Conservation (phyloP, 1,140 invertebrate genomes). For the Eupristina koningsbergeri region DNA sequence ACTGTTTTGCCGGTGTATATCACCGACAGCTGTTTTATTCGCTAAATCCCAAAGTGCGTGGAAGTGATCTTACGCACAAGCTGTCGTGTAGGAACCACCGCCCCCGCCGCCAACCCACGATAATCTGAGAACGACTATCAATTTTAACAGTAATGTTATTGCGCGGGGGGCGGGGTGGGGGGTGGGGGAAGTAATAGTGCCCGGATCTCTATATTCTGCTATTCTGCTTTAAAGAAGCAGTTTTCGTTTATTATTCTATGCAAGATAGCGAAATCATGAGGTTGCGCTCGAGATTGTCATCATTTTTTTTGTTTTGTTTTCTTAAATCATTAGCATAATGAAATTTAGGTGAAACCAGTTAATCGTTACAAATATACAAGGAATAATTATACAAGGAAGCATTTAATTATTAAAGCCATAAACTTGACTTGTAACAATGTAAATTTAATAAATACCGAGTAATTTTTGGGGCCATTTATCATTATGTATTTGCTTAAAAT, state of each 20-base stretch:
- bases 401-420: no score
- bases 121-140: not conserved
- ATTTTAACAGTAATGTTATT: not conserved
- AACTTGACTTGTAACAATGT: no score
- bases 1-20: not conserved
- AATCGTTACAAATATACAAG: no score
- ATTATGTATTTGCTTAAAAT: no score
- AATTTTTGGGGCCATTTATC: no score
- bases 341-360: no score
- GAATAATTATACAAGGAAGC: no score
- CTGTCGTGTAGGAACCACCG: no score
- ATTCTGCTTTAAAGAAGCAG: not conserved
- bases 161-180: not conserved
- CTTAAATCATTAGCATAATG: no score
- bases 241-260: not conserved
- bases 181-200: not conserved
- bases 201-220: not conserved
- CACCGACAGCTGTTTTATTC: conserved; percentile 1
- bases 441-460: no score
- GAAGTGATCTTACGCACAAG: not conserved
- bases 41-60: not conserved
- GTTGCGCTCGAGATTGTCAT: not conserved
- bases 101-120: no score
- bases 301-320: not conserved
- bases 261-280: not conserved